These are phyloP conservation scores for Tachina fera DNA, from an alignment of 2,888 invertebrate species.

Conservation along the genomic window DNA sequence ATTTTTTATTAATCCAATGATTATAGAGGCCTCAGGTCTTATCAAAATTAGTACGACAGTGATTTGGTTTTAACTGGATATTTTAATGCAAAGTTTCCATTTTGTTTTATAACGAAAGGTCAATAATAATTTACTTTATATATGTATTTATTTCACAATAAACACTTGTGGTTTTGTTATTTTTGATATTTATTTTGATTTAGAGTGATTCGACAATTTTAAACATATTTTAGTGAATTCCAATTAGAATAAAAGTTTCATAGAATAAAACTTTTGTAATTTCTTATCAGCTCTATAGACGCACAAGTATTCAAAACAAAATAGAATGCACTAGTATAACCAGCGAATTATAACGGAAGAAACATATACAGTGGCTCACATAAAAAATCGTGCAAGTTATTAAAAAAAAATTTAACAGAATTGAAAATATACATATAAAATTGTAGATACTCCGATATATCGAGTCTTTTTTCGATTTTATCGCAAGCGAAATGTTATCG, in stretches of 20 bases:
- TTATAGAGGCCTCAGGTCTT: conserved; percentile 67
- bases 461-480: too few species aligned
- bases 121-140: conserved; percentile 1
- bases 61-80: conserved; percentile 65
- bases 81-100: conserved; percentile 16
- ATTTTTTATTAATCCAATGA: conserved; percentile 63
- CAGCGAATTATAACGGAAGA: too few species aligned
- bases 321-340: background rate
- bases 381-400: too few species aligned
- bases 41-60: conserved; percentile 70
- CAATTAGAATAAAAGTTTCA: too few species aligned
- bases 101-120: conserved; percentile 2
- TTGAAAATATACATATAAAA: too few species aligned
- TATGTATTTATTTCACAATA: background rate
- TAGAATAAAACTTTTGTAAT: background rate
- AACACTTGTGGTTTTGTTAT: background rate
- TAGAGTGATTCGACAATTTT: background rate
- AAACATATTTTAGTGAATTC: background rate
- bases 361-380: too few species aligned
- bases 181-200: conserved; percentile 2
- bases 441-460: too few species aligned
- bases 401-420: too few species aligned
- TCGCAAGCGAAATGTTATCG: too few species aligned
- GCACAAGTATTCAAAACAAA: background rate
- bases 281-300: background rate